Base-by-base conservation (phyloP, 2,888 invertebrate species). In the Drosophila neotestacea region DNA sequence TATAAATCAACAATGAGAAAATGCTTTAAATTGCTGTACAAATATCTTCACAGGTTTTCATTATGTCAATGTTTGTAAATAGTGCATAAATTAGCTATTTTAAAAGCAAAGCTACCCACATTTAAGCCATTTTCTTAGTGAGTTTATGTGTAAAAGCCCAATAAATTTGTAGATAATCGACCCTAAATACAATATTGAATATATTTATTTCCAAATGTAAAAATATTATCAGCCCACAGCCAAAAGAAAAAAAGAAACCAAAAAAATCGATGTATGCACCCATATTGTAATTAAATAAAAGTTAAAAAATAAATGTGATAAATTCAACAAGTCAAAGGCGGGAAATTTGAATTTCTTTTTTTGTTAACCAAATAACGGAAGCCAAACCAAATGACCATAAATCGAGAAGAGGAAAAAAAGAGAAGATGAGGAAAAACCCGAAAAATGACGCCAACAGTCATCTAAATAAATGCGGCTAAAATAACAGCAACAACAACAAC, bases 301-400 rank as follows among this genome's bases (percentile, higher is more conserved):
- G 62, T 71, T 72, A 69, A 69, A 69, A 74, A 85, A 83, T 86
- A 85, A 84, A 85, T 85, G 85, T 85, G 85, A 77, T 87, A 87
- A 79, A 76, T 75, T 68, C 41, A 79, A 77, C 51, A 70, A 68
- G 68, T 68, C 42, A 61, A 69, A 65, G 41, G 47, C 64, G 41
- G 48, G 46, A 27, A 51, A 77, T 54, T 63, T 50, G 46, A 47
- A 30, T 70, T 66, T 73, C 58, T 44, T 48, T 48, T 22, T 27
- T 28, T 32, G 16, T 36, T 3, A 55, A 58, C 38, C 52, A 47
- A 56, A 52, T 54, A 83, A 76, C 83, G 83, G 79, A 84, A 84
- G 83, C 73, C 55, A 58, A 70, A 51, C 51, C 55, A 72, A 80
- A 63, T 64, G 68, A 63, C 55, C 36, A 59, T 51, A 51, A 54